A percentile compares a stretch with the other conserved stretches of the same genome.
Conservation (phyloP, 2,113 vertebrate species). For the Vireo altiloquus region DNA sequence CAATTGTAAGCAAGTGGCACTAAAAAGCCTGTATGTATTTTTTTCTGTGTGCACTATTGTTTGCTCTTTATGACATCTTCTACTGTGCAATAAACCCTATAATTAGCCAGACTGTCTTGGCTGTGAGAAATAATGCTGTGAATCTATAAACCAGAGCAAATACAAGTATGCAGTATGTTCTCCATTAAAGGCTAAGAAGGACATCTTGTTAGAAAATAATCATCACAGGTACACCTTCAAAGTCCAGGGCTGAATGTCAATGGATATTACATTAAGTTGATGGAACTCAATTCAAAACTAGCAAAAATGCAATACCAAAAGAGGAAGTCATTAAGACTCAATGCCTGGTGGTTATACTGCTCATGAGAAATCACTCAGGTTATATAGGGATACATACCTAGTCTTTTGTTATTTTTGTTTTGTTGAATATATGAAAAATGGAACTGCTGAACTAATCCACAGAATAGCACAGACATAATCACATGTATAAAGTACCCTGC, state of each 20-base stretch:
- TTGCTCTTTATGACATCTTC: background rate
- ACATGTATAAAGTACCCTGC: background rate
- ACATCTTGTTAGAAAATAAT: background rate
- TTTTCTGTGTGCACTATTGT: background rate
- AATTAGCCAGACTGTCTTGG: constrained; percentile 1
- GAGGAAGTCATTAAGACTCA: constrained; percentile 17
- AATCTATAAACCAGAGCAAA: background rate
- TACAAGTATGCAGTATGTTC: background rate
- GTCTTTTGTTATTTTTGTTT: background rate
- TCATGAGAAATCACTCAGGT: background rate
- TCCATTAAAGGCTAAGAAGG: background rate
- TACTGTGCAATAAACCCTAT: constrained; percentile 1
- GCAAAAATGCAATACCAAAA: background rate
- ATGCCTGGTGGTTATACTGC: background rate
- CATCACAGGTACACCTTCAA: background rate
- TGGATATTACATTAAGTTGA: background rate
- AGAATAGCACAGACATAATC: background rate
- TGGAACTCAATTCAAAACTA: background rate
- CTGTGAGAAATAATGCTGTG: background rate
- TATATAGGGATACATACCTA: background rate
- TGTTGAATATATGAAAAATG: background rate
- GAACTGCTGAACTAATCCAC: background rate
- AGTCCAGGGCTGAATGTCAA: background rate
- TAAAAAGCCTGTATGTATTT: background rate
- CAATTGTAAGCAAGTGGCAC: background rate